Evolutionary conservation across 2,888 invertebrate species (phyloP).

Genomic region (Pherbina coryleti): DNA sequence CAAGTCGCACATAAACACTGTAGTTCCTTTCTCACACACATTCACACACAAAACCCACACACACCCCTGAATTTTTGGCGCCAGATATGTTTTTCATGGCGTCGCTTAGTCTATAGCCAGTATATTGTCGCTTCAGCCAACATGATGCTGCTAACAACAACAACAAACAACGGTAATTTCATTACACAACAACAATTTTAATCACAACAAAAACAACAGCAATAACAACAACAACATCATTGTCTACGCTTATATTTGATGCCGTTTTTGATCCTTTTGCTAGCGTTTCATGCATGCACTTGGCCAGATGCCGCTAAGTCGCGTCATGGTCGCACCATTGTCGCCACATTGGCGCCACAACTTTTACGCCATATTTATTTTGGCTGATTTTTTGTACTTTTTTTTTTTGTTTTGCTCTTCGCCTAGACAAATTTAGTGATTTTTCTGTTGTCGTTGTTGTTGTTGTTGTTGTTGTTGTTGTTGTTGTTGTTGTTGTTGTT

Average conservation of each 20-base stretch:
- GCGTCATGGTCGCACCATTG: conserved; percentile 47
- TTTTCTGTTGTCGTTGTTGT: not conserved
- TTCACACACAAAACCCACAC: not conserved
- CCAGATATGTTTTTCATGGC: conserved; percentile 19
- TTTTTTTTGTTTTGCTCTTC: not conserved
- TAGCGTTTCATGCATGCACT: conserved; percentile 35
- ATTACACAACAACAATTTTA: conserved; percentile 30
- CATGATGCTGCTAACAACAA: conserved; percentile 31
- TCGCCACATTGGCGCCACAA: conserved; percentile 59
- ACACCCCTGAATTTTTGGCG: conserved; percentile 22
- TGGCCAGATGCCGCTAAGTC: conserved; percentile 29
- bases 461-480: conserved; percentile 13
- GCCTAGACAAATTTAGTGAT: not conserved
- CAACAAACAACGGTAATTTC: conserved; percentile 21
- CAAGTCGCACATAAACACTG: not conserved
- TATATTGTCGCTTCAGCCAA: conserved; percentile 18
- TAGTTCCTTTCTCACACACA: not conserved
- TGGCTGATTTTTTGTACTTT: conserved; percentile 4
- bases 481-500: too few relatives aligned
- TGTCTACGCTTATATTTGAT: conserved; percentile 50
- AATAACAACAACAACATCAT: conserved; percentile 20
- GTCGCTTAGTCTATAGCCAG: conserved; percentile 22
- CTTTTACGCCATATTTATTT: conserved; percentile 17
- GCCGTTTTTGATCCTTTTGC: conserved; percentile 51
- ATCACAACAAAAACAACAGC: conserved; percentile 28